Base-by-base conservation (phyloP, 2,113 vertebrate genomes). In the Paralichthys olivaceus region DNA sequence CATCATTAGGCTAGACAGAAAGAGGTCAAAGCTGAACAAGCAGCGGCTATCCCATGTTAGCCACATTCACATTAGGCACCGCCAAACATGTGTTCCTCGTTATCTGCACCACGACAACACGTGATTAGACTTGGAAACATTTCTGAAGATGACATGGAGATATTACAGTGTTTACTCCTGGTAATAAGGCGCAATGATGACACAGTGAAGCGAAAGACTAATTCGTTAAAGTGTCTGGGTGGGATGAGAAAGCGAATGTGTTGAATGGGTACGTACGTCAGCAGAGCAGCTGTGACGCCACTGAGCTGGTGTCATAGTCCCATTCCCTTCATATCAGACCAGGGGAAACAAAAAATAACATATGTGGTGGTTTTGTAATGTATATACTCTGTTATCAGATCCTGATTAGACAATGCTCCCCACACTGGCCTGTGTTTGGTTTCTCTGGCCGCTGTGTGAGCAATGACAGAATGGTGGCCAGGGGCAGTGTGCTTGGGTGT, bases 81-180 rank as follows among this genome's bases (percentile, higher is more conserved):
- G 1, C 77, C 89, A 87, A 84, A 91, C 89, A 91, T 62, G 22
- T 91, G 90, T 71, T 89, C 28, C 34, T 75, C 73, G 69, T 93
- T 86, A 89, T 64, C 28, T 67, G 49, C 60, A 82, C 55, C 55
- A 69, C 62, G 34, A 11, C 43, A 61, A 67, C 62, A 85, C 7
- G 49, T 83, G 79, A 88, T 58, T 55, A 32, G 58, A 56, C 72
- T 56, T 81, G 51, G 72, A 80, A 72, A 54, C 59, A 62, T 80
- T 54, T 69, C 51, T 37, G 32, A 65, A 56, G 67, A 72, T 90
- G 81, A 89, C 69, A 49, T 26, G 19, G 54, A 71, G 49, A 80
- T 66, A 72, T 69, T 25, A 17, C 12, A 3, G 51, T 58, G 43
- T 63, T 80, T 28, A 54, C 69, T 87, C 57, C 77, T 83, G 58